Conservation (phyloP, 53 echinoderm and acorn worm genomes). For the Apostichopus leukothele region DNA sequence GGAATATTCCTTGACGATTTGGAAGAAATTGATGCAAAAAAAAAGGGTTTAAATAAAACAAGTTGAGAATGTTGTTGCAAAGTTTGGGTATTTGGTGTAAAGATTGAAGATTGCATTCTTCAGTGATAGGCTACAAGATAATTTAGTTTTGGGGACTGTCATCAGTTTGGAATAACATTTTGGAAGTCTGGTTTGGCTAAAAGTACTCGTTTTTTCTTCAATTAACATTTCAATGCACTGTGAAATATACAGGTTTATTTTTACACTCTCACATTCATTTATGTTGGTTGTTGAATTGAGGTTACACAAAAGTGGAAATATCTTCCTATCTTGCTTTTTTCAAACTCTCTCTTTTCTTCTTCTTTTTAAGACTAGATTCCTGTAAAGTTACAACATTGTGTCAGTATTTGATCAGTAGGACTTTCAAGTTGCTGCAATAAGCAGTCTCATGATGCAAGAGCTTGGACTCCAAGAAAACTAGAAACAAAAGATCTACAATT, state of each 20-base stretch:
- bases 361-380: neutral
- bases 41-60: neutral
- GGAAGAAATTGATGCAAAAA: slow-evolving; percentile 37
- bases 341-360: too few relatives aligned
- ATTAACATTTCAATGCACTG: slow-evolving; percentile 17
- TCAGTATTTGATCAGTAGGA: neutral
- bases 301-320: too few relatives aligned
- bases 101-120: slow-evolving; percentile 16
- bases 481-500: too few relatives aligned
- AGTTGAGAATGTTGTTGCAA: slow-evolving; percentile 29
- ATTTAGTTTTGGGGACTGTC: neutral
- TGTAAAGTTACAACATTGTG: neutral
- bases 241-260: slow-evolving; percentile 8
- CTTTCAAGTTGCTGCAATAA: slow-evolving; percentile 10
- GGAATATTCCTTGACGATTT: neutral
- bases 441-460: neutral
- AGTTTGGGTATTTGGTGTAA: slow-evolving; percentile 20
- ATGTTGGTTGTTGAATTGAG: neutral
- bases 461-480: too few relatives aligned
- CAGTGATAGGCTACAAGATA: neutral
- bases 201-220: neutral
- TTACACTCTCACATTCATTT: neutral
- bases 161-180: slow-evolving; percentile 22
- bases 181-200: neutral
- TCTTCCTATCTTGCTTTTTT: too few relatives aligned